Evolutionary conservation across 2,888 invertebrate genomes (phyloP), one percentile per base, ranked within the genome.

Genomic region (Catocala fraxini): DNA sequence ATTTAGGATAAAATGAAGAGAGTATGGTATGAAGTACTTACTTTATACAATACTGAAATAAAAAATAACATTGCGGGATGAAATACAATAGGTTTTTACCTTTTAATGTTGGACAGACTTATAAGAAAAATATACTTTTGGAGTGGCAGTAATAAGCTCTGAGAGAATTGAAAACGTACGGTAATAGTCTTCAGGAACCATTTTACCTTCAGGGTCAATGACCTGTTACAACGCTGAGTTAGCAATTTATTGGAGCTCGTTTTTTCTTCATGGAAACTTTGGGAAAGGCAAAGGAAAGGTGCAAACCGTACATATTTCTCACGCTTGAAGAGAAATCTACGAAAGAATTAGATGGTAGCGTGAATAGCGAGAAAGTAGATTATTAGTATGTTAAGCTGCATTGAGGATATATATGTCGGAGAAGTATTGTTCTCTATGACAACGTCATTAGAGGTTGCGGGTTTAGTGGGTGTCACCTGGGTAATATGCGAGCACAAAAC

Each of bases 111-210:
- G n/a, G 15, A 35, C 15, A 15, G 49, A 57, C 9, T 45, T 25
- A 11, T 35, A 10, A 4, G 10, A 12, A 47, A 52, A 43, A 49
- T 49, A 42, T 41, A 33, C 45, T 42, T 39, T n/a, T 46, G 5
- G 3, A 52, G 52, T 51, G 13, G 34, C 42, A 56, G 45, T 45
- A 57, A 57, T 39, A 57, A 57, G 51, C 51, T 45, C 12, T 11
- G 35, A 43, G 7, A 45, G 35, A 57, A 51, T 51, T 11, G 45
- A 59, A 58, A 58, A 51, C 6, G 25, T 52, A 57, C 39, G 51
- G 25, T 45, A 52, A 58, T 52, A 41, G 46, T 45, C 46, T 15
- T 51, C 9, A 49, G 43, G 51, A 45, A 46, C 15, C 34, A 13
- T 39, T 49, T 41, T 59, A 34, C 11, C 35, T 58, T 10, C 3